phyloP scores from a whole-genome alignment of 2,797 vertebrate species.

The Falco columbarius region DNA sequence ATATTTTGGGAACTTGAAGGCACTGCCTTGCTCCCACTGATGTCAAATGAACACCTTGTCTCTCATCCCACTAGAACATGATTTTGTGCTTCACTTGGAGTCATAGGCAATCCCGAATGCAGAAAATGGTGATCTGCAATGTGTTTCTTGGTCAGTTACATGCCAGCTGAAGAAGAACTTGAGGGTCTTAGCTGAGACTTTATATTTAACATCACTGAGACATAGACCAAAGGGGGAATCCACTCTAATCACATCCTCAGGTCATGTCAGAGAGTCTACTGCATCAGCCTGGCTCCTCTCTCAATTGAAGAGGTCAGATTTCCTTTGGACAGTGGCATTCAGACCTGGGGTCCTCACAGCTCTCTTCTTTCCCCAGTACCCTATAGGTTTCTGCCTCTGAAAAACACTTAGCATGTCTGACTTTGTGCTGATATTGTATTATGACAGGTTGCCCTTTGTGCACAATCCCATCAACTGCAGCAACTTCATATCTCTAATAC shows the following conservation, averaged over 20 bases:
- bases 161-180: neutral
- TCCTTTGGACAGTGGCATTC: neutral
- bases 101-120: neutral
- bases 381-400: neutral
- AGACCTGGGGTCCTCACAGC: neutral
- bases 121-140: neutral
- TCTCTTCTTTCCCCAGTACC: neutral
- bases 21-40: neutral
- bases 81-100: neutral
- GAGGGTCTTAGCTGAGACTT: neutral
- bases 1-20: neutral
- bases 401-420: neutral
- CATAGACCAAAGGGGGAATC: neutral
- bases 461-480: neutral
- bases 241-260: neutral
- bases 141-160: neutral
- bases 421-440: neutral
- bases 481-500: conserved; percentile 32
- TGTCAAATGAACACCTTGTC: neutral
- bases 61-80: neutral
- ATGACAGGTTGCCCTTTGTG: conserved; percentile 9
- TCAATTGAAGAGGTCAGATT: neutral
- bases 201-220: fast-evolving
- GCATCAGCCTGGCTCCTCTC: neutral
- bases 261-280: neutral